Base-by-base conservation (phyloP, 2,113 vertebrate genomes). In the Arenaria interpres region DNA sequence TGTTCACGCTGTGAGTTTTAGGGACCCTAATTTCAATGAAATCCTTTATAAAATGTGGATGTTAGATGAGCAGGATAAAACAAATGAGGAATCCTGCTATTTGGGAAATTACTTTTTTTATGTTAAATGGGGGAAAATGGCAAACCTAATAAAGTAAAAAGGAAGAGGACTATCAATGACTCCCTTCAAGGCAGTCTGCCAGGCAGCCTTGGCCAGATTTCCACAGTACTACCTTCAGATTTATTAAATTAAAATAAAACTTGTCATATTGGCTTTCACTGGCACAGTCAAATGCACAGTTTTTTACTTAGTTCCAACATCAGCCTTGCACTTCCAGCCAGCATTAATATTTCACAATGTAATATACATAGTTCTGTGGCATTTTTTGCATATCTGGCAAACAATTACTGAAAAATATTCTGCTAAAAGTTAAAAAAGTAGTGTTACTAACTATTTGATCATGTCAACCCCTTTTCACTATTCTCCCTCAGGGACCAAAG, bases 181-280 rank as follows among this genome's bases (percentile, higher is more conserved):
- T 94, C 85, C 88, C 69, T 97, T 95, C 84, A 80, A 97, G 97
- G 96, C 97, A 97, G 86, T 77, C 79, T 96, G 96, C 97, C 98
- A 98, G 94, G 81, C 56, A 97, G 46, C 54, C 64, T 93, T 91
- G 96, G 95, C 92, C 87, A 97, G 94, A 71, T 98, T 96, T 97
- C 75, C 64, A 53, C 63, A 91, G 86, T 64, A 92, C 86, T 96
- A 96, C 91, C 85, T 98, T 97, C 60, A 91, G 87, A 82, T 97
- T 98, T 96, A 98, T 98, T 97, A 98, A 97, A 98, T 97, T 97
- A 96, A 98, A 98, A 97, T 98, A 98, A 98, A 98, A 79, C 71
- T 88, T 97, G 94, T 97, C 56, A 20, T 94, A 89, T 96, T 96
- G 91, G 86, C 89, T 96, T 97, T 97, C 96, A 86, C 79, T 97